Evolutionary conservation across 1,140 invertebrate species (phyloP), one percentile per base, ranked within the genome.

Genomic region (Brachionus rubens): DNA sequence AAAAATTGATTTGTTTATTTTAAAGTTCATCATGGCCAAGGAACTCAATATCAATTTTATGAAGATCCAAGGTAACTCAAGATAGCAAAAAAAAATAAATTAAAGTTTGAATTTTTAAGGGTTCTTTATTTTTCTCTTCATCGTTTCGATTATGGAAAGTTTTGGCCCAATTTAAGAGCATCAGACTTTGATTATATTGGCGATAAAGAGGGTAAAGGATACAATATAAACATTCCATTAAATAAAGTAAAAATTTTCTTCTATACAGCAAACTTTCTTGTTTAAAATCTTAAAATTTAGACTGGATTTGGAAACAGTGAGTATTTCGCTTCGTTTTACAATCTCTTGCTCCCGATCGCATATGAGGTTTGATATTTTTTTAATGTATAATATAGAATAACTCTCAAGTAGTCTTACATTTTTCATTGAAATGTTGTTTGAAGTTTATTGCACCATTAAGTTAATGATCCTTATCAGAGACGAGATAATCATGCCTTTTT

Each of bases 121-220:
- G 94, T 99, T 28, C 84, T 98, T 7, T 97, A 98, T 82, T 94
- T 99, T 85, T 98, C 96, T 0, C 93, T 97, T 77, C 96, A 99
- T 86, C 93, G 94, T 1, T 98, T 92, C 83, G 92, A 98, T 83
- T 84, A 94, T 81, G 96, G 96, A 0, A 10, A 30, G 19, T 72
- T 72, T 72, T 72, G 68, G 68, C 98, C 94, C 85, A 99, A 96
- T 94, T 96, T 96, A 0, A 90, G 93, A 83, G 93, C 98, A 84
- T 94, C 92, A 0, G 88, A 96, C 84, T 94, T 90, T 83, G 88
- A 93, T 83, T 90, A 90, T 78, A 87, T 92, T 47, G 96, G 95
- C 1, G 81, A 85, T 30, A 89, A 88, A 0, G 78, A 80, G 4
- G 96, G 93, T 7, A 83, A 83, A 75, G 94, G 95, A 3, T 93